These are phyloP conservation scores for Chascanopsetta lugubris DNA, from an alignment of 2,113 vertebrate genomes.

Conservation along the genomic window DNA sequence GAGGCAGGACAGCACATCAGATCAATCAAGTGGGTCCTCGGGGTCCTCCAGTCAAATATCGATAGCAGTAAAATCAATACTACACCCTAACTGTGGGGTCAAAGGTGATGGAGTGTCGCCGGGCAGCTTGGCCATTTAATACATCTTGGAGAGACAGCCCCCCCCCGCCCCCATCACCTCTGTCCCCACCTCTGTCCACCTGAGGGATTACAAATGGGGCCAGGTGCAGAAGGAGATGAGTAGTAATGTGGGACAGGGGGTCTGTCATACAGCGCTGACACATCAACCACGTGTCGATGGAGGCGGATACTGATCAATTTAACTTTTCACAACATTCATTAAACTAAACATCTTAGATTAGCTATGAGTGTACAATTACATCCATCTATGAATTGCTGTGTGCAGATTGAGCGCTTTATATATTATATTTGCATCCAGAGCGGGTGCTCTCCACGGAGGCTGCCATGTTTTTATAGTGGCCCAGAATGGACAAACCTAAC, in stretches of 20 bases:
- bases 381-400: no score
- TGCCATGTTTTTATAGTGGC: no score
- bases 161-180: no score
- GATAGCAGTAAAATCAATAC: constrained; percentile 57
- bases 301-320: no score
- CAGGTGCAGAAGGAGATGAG: constrained; percentile 22
- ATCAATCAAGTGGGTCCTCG: constrained; percentile 54
- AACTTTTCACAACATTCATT: no score
- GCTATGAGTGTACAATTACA: no score
- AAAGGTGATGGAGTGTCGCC: constrained; percentile 50
- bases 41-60: constrained; percentile 51
- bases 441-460: no score
- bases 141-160: constrained; percentile 41
- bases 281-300: no score
- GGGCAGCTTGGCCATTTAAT: constrained; percentile 56
- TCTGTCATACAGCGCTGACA: neutral
- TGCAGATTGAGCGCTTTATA: no score
- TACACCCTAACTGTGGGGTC: constrained; percentile 37
- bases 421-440: no score
- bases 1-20: constrained; percentile 36
- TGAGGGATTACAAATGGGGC: constrained; percentile 48
- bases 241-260: neutral
- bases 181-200: constrained; percentile 23
- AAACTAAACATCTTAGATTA: no score
- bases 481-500: no score